These are phyloP conservation scores for Aulostomus chinensis DNA, from an alignment of 2,797 vertebrate species.

Conservation along the genomic window DNA sequence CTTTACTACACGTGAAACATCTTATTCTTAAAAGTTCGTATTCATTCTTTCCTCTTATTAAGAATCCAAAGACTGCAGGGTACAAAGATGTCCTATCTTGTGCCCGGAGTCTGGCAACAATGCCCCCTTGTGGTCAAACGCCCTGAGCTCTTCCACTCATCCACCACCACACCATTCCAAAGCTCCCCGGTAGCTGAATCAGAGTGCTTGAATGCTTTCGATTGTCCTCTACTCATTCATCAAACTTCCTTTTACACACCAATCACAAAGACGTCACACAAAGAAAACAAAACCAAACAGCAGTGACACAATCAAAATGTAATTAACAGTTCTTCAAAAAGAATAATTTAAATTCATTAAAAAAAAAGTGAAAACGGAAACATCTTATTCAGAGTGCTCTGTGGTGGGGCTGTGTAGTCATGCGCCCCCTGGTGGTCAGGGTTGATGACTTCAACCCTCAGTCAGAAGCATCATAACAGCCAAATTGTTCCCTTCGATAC, in stretches of 20 bases:
- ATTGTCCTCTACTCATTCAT: constrained; percentile 62
- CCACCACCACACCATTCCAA: too few species aligned
- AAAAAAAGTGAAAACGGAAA: constrained; percentile 42
- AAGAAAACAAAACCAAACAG: constrained; percentile 40
- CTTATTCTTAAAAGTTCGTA: too few species aligned
- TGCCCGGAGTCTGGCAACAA: too few species aligned
- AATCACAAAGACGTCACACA: constrained; percentile 48
- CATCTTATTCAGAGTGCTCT: constrained; percentile 66
- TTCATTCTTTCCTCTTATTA: too few species aligned
- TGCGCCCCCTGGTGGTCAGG: constrained; percentile 47
- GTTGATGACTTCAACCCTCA: constrained; percentile 29
- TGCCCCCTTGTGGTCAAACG: constrained; percentile 34
- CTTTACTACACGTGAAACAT: too few species aligned
- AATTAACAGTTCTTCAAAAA: constrained; percentile 63
- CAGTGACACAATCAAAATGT: constrained; percentile 59
- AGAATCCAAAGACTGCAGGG: too few species aligned
- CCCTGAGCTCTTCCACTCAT: too few species aligned
- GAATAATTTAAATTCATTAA: constrained; percentile 68
- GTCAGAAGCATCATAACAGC: constrained; percentile 71
- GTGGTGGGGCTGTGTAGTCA: constrained; percentile 56
- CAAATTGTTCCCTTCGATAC: constrained; percentile 41
- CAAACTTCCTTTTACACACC: constrained; percentile 26
- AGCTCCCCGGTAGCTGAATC: neutral
- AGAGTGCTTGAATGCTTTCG: constrained; percentile 11
- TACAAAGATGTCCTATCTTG: too few species aligned